These are phyloP conservation scores for Nyctereutes procyonoides DNA, from an alignment of 2,113 vertebrate genomes.

Conservation along the genomic window DNA sequence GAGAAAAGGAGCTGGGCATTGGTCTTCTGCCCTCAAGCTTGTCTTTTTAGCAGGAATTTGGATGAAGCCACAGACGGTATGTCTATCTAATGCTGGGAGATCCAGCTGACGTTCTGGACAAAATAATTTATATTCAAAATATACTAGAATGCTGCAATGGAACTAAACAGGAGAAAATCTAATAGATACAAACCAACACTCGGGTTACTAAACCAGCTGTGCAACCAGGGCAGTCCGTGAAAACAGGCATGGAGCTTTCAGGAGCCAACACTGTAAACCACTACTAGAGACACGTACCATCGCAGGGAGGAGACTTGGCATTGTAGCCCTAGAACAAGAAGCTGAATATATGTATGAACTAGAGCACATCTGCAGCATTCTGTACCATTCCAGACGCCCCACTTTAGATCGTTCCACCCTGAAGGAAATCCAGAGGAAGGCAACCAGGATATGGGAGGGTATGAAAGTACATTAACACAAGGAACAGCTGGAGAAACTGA, in stretches of 20 bases:
- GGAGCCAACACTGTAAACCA: background rate
- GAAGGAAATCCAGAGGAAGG: background rate
- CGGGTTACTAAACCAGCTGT: background rate
- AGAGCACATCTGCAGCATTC: background rate
- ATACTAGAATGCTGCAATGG: background rate
- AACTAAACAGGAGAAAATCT: background rate
- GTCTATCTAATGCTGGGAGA: background rate
- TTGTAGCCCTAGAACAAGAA: background rate
- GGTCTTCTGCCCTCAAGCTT: background rate
- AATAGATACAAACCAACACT: background rate
- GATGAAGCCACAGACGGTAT: background rate
- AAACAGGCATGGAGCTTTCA: background rate
- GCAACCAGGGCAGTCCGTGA: background rate
- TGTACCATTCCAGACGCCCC: background rate
- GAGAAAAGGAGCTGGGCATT: background rate
- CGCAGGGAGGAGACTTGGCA: background rate
- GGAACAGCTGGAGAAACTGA: background rate
- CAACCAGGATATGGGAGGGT: background rate
- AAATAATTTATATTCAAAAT: slow-evolving; percentile 11
- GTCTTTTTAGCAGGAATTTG: slow-evolving; percentile 36
- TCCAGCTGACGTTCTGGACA: background rate
- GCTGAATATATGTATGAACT: background rate
- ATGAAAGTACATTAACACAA: background rate
- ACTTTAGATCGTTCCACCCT: background rate
- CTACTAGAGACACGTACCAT: background rate